phyloP scores from a whole-genome alignment of 2,888 invertebrate species.

The Dolichomitus sp. region DNA sequence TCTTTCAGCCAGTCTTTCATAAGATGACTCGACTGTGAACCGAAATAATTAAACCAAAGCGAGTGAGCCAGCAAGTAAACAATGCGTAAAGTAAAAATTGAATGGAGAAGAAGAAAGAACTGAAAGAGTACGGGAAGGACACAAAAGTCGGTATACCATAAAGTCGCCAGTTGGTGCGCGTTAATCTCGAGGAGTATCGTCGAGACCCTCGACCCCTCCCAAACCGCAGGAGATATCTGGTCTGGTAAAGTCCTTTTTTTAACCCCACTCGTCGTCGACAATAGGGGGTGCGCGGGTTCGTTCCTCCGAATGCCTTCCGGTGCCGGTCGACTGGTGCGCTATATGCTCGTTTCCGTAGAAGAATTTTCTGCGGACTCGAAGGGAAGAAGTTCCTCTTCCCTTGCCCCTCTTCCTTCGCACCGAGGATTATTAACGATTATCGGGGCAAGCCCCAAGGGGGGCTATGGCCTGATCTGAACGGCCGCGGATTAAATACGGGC shows the following conservation, averaged over 20 bases:
- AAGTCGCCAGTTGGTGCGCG: conserved; percentile 54
- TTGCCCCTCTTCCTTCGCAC: conserved; percentile 31
- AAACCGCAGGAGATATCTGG: conserved; percentile 17
- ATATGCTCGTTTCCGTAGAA: conserved; percentile 44
- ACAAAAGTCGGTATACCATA: conserved; percentile 21
- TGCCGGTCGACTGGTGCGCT: conserved; percentile 46
- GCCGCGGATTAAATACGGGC: conserved; percentile 73
- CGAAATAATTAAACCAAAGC: neutral
- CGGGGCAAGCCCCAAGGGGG: conserved; percentile 62
- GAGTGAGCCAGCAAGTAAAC: neutral
- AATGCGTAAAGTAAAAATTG: neutral
- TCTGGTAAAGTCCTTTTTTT: conserved; percentile 45
- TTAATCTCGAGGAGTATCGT: conserved; percentile 44
- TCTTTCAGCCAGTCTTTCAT: neutral
- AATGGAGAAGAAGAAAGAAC: conserved; percentile 16
- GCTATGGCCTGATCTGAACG: conserved; percentile 38
- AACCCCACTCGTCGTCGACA: conserved; percentile 37
- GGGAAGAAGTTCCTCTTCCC: conserved; percentile 59
- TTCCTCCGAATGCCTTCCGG: conserved; percentile 63
- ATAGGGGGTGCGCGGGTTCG: conserved; percentile 41
- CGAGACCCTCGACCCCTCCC: conserved; percentile 47
- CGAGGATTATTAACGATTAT: conserved; percentile 78
- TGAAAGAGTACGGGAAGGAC: neutral
- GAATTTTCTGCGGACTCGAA: conserved; percentile 50
- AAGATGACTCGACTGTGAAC: neutral